A percentile compares a stretch with the other conserved stretches of the same genome.
phyloP scores from a whole-genome alignment of 1,140 invertebrate genomes.

The Spodoptera litura region DNA sequence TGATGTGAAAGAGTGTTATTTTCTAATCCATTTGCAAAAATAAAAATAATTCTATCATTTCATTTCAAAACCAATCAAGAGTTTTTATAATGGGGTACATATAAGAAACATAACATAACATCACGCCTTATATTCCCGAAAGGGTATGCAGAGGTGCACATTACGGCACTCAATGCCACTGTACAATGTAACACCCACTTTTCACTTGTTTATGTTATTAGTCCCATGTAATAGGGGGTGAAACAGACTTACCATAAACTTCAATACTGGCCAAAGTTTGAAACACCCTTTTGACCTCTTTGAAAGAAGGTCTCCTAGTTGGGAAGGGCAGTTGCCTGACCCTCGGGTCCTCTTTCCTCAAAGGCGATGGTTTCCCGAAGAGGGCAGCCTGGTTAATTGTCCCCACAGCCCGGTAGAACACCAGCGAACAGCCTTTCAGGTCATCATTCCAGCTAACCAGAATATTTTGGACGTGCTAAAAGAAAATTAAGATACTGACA shows the following conservation, averaged over 20 bases:
- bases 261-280: conserved; percentile 90
- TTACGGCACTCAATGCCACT: too few relatives aligned
- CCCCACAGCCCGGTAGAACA: conserved; percentile 93
- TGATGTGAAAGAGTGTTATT: too few relatives aligned
- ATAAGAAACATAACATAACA: too few relatives aligned
- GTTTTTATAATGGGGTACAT: too few relatives aligned
- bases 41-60: too few relatives aligned
- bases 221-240: too few relatives aligned
- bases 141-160: too few relatives aligned
- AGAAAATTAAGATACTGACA: conserved; percentile 19
- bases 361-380: conserved; percentile 91
- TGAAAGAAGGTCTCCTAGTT: conserved; percentile 93
- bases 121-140: too few relatives aligned
- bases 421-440: conserved; percentile 89
- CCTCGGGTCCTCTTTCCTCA: conserved; percentile 89
- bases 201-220: too few relatives aligned
- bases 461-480: conserved; percentile 93
- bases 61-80: too few relatives aligned
- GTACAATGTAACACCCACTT: too few relatives aligned
- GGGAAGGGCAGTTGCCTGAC: conserved; percentile 93
- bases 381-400: conserved; percentile 90
- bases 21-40: too few relatives aligned
- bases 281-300: conserved; percentile 92
- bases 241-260: conserved; percentile 88
- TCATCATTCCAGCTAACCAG: conserved; percentile 90